Percentiles rank a stretch among this genome's conserved stretches.
Evolutionary conservation across 2,797 vertebrate genomes (phyloP).

Genomic region (Lepus oiostolus): DNA sequence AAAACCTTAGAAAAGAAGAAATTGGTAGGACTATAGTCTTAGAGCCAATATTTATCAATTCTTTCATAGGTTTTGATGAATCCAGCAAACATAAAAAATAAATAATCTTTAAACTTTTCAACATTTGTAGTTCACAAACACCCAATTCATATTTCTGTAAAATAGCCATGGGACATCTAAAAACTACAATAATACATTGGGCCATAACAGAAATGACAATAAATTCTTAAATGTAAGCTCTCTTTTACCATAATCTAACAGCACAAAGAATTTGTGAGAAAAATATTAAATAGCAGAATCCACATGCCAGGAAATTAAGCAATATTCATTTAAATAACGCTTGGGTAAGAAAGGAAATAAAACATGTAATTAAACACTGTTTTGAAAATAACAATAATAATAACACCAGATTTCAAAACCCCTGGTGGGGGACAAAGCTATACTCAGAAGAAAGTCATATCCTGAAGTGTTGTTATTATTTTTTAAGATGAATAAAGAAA

Average conservation of each 20-base stretch:
- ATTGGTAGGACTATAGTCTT: not conserved
- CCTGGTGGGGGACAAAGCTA: conserved; percentile 62
- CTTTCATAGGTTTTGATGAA: conserved; percentile 29
- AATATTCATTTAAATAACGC: conserved; percentile 74
- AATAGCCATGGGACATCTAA: not conserved
- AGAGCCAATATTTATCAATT: not conserved
- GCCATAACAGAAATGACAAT: conserved; percentile 41
- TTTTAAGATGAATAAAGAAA: conserved; percentile 68
- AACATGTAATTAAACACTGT: conserved; percentile 76
- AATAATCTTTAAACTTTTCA: conserved; percentile 22
- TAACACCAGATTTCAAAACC: conserved; percentile 74
- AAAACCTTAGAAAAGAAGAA: conserved; percentile 48
- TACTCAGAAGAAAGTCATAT: conserved; percentile 40
- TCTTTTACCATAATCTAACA: conserved; percentile 49
- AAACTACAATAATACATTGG: conserved; percentile 19
- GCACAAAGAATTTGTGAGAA: conserved; percentile 69
- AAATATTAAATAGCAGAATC: conserved; percentile 63
- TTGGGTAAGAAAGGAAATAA: conserved; percentile 80
- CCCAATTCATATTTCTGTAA: conserved; percentile 34
- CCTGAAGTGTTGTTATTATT: conserved; percentile 45
- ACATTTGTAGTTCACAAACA: not conserved
- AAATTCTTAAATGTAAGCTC: conserved; percentile 43
- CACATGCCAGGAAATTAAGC: conserved; percentile 78
- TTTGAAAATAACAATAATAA: conserved; percentile 77
- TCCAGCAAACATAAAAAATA: conserved; percentile 24